These are phyloP conservation scores for Microtus oregoni DNA, from an alignment of 2,113 vertebrate species.

Conservation along the genomic window DNA sequence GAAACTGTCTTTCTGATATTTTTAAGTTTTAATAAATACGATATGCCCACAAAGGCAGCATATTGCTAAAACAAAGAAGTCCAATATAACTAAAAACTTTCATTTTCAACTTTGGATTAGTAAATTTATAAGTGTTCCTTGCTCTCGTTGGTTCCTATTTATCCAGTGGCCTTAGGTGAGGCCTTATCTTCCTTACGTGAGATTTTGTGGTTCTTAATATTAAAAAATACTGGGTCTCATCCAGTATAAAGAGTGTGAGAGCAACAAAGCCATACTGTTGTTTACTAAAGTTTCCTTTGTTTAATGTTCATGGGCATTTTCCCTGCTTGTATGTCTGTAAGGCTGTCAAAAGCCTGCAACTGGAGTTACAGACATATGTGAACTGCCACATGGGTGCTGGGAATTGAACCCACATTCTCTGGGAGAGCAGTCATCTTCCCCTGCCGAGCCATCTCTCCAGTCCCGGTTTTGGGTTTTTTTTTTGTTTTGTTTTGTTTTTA, in stretches of 20 bases:
- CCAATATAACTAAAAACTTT: not conserved
- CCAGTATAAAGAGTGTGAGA: not conserved
- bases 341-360: not conserved
- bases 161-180: not conserved
- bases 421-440: not conserved
- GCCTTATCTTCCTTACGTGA: not conserved
- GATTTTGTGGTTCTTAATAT: constrained; percentile 24
- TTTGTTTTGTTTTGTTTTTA: not conserved
- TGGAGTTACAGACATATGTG: not conserved
- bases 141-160: not conserved
- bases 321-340: not conserved
- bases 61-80: not conserved
- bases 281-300: not conserved
- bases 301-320: not conserved
- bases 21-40: not conserved
- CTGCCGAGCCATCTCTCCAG: not conserved
- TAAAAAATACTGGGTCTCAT: not conserved
- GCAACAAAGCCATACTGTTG: not conserved
- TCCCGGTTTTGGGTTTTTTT: not conserved
- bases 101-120: not conserved
- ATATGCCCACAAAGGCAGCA: not conserved
- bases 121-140: not conserved
- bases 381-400: not conserved
- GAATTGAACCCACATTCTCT: not conserved
- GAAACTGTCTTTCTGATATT: not conserved